Conservation (phyloP, 23 tunicate genomes). For the Halocynthia aurantium region DNA sequence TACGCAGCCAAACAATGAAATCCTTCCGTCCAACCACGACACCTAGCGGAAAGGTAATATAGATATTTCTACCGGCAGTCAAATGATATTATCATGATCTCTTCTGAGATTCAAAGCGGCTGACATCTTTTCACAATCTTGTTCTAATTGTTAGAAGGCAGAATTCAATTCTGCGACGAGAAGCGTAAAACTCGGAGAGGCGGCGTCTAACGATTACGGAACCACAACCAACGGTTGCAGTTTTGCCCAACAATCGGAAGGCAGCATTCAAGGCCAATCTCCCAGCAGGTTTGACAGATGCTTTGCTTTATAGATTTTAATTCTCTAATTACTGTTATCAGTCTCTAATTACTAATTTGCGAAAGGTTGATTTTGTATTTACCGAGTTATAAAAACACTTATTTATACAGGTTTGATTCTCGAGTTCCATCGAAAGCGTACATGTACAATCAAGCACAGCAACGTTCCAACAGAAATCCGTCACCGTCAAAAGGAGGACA, state of each 20-base stretch:
- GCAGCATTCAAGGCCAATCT: not conserved
- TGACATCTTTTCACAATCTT: not conserved
- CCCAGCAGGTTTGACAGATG: not conserved
- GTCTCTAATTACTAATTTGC: not conserved
- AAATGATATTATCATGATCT: too few species aligned
- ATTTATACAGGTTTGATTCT: slow-evolving; percentile 4
- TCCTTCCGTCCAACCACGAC: slow-evolving; percentile 4
- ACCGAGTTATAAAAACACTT: not conserved
- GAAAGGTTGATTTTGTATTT: not conserved
- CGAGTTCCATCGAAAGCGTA: slow-evolving; percentile 9
- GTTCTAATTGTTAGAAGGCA: not conserved
- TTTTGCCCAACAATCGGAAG: not conserved
- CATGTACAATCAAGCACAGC: slow-evolving; percentile 19
- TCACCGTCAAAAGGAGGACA: slow-evolving; percentile 22
- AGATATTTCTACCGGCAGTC: too few species aligned
- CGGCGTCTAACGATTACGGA: slow-evolving; percentile 10
- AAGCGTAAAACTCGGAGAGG: not conserved
- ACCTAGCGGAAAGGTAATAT: not conserved
- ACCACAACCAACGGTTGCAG: not conserved
- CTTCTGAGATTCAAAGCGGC: too few species aligned
- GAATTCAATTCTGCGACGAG: not conserved
- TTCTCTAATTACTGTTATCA: not conserved
- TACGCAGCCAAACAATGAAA: slow-evolving; percentile 31
- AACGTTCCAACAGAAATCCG: not conserved
- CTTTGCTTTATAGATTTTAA: not conserved